Evolutionary conservation across 2,888 invertebrate species (phyloP), one percentile per base, ranked within the genome.

Genomic region (Amblyteles armatorius): DNA sequence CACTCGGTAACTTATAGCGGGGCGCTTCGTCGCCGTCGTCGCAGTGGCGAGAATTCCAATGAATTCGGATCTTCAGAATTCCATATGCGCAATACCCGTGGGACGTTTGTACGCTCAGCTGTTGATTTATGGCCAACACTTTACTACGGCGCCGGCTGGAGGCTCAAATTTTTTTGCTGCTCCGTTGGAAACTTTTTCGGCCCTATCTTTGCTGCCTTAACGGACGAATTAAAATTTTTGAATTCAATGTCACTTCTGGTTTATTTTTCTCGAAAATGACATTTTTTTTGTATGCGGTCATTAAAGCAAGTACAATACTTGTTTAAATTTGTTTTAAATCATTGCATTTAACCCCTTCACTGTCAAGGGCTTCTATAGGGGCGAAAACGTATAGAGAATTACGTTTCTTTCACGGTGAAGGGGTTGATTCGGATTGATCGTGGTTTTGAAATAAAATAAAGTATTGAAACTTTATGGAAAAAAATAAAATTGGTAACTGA

Each of bases 31-130:
- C n/a, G 19, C 33, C 65, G 73, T 40, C 72, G 63, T 40, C 19
- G 19, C 26, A 19, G 36, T 55, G 44, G 29, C 11, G 60, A 52
- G 71, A 79, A 72, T 79, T 79, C 71, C 71, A 33, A 65, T 79
- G 72, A 79, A 63, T 71, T 71, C 55, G 33, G 50, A 22, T 33
- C 60, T 22, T 63, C n/a, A 36, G 52, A 71, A 79, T 71, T 36
- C 44, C 57, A 69, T 78, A 79, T 52, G 22, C 50, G 63, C 50
- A 40, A 79, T 79, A 79, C 48, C 22, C 26, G 26, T 16, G 19
- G 29, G 26, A n/a, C 22, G 16, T 0, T 29, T 44, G 73, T 73
- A 29, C 40, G 16, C 26, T 19, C 22, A 1, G 11, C n/a, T 55
- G 57, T 73, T 13, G 57, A 57, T 57, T 40, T 57, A 33, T 26